A percentile compares a stretch with the other conserved stretches of the same genome.
Conservation (phyloP, 1,140 invertebrate species). For the Ips nitidus region DNA sequence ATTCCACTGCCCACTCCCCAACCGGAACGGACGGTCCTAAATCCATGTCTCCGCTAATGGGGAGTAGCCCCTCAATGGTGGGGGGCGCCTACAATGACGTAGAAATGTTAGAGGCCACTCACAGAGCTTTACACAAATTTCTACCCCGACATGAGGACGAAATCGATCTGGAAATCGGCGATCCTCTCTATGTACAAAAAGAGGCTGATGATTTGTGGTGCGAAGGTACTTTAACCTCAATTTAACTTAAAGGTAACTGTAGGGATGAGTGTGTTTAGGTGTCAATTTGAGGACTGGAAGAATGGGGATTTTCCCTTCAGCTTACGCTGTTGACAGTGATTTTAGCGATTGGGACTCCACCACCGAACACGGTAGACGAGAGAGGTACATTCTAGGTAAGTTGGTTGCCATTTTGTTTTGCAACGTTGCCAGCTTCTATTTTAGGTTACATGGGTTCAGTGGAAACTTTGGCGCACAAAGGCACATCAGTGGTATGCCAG, state of each 20-base stretch:
- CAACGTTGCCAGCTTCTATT: not conserved
- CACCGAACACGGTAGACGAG: conserved; percentile 79
- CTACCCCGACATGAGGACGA: conserved; percentile 93
- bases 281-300: conserved; percentile 90
- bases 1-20: conserved; percentile 86
- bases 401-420: conserved; percentile 1
- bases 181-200: conserved; percentile 95
- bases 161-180: conserved; percentile 95
- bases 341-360: conserved; percentile 92
- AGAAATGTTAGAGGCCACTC: conserved; percentile 90
- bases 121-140: conserved; percentile 93
- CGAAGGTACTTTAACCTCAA: conserved; percentile 67
- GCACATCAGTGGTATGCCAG: conserved; percentile 83
- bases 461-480: conserved; percentile 93
- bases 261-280: conserved; percentile 57
- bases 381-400: conserved; percentile 78
- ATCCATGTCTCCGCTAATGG: conserved; percentile 72
- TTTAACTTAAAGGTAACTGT: not conserved
- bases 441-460: conserved; percentile 88
- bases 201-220: conserved; percentile 97
- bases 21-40: conserved; percentile 71
- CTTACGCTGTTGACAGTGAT: conserved; percentile 94
- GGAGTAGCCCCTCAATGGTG: conserved; percentile 55
- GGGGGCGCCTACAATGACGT: conserved; percentile 76
- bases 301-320: conserved; percentile 94